Conservation (phyloP, 2,797 vertebrate genomes). For the Anniella stebbinsi region DNA sequence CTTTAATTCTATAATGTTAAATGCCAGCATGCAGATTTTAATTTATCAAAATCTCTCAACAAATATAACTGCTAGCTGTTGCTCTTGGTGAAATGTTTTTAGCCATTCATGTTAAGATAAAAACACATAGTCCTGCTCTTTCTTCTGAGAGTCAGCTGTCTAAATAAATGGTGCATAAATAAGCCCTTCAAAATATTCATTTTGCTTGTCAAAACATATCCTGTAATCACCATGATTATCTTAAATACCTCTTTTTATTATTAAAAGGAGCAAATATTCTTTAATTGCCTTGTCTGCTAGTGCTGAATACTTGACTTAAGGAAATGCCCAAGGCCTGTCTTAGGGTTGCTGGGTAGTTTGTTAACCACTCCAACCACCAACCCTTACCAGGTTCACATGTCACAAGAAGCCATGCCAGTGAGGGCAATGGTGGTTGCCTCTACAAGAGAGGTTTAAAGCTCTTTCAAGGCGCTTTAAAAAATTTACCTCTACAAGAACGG, state of each 20-base stretch:
- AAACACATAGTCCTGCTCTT: not conserved
- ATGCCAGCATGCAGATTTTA: not conserved
- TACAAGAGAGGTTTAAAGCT: too few relatives aligned
- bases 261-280: not conserved
- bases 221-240: not conserved
- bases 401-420: too few relatives aligned
- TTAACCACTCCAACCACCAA: too few relatives aligned
- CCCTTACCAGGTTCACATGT: too few relatives aligned
- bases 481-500: too few relatives aligned
- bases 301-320: not conserved
- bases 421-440: too few relatives aligned
- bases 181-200: not conserved
- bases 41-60: not conserved
- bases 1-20: not conserved
- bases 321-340: not conserved
- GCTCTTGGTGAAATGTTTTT: not conserved
- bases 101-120: not conserved
- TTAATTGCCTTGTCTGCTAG: too few relatives aligned
- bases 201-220: conserved; percentile 3
- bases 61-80: not conserved
- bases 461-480: too few relatives aligned
- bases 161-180: not conserved
- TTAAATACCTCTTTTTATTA: not conserved
- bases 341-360: too few relatives aligned
- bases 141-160: not conserved